These are phyloP conservation scores for Rattus rattus DNA, from an alignment of 2,113 vertebrate species.

Conservation along the genomic window DNA sequence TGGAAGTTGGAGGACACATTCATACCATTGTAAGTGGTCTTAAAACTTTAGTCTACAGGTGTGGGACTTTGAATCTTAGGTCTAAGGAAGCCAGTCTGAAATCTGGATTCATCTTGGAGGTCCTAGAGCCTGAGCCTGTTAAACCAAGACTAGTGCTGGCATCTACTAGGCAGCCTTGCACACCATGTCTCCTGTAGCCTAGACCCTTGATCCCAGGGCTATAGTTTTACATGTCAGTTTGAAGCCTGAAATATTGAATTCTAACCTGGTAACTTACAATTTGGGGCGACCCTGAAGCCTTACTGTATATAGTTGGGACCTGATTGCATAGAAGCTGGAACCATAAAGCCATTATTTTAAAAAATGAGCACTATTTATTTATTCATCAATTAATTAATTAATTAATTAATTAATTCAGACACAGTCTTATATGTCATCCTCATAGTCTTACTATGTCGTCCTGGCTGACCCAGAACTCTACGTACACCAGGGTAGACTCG, in stretches of 20 bases:
- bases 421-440: not conserved
- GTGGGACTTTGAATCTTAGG: not conserved
- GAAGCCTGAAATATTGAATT: not conserved
- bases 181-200: not conserved
- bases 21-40: not conserved
- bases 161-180: not conserved
- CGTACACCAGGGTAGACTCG: not conserved
- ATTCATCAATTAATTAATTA: not conserved
- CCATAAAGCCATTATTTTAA: not conserved
- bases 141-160: not conserved
- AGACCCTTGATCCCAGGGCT: not conserved
- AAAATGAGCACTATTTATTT: not conserved
- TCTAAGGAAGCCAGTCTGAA: not conserved
- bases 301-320: not conserved
- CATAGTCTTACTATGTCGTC: not conserved
- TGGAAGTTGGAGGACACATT: not conserved
- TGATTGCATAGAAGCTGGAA: not conserved
- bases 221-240: not conserved
- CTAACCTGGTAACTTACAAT: not conserved
- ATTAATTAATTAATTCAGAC: not conserved
- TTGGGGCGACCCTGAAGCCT: not conserved
- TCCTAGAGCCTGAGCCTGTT: not conserved
- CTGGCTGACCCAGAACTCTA: not conserved
- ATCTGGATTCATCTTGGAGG: not conserved
- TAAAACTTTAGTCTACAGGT: not conserved